Base-by-base conservation (phyloP, 2,797 vertebrate species). In the Hephaestus fuliginosus region DNA sequence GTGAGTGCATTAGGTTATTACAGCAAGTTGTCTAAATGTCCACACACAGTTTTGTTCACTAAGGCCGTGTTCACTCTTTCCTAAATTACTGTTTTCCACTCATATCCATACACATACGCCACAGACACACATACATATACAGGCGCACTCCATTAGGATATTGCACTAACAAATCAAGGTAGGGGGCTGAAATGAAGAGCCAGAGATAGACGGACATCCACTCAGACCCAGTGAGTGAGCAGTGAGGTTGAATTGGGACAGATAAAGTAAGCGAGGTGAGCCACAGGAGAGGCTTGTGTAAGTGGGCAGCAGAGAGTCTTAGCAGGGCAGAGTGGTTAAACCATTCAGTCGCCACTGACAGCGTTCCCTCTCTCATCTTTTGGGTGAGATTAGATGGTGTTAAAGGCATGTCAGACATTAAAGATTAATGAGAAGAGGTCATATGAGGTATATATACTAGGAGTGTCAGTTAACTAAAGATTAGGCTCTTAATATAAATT, bases 101-200 rank as follows among this genome's bases (percentile, higher is more conserved):
- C 48, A 43, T 51, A 43, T 36, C n/a, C n/a, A 13, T 43, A 52
- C 55, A 61, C 43, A 65, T 14, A 48, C 64, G 67, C 61, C 22
- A 5, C 10, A 28, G 30, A 67, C 65, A 66, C 60, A 53, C 70
- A 53, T 4, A 52, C 61, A 67, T 25, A 11, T 2, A 49, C 46
- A 81, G 60, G 46, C 67, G 39, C 68, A n/a, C 25, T 57, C 83
- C 85, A 91, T 93, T 91, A 91, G 68, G 81, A 86, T 78, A 93
- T 92, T 92, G 70, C 79, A 48, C 12, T 13, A 51, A 57, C 53
- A 86, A 63, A 75, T 57, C 44, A 78, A 84, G 44, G 46, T 72
- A 36, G 18, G 57, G 18, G 70, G 58, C 7, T 10, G 1, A 36
- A 48, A 25, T 39, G 12, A 80, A 62, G 28, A 64, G n/a, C 41